Conservation (phyloP, 2,888 invertebrate genomes). For the Rotaria socialis region DNA sequence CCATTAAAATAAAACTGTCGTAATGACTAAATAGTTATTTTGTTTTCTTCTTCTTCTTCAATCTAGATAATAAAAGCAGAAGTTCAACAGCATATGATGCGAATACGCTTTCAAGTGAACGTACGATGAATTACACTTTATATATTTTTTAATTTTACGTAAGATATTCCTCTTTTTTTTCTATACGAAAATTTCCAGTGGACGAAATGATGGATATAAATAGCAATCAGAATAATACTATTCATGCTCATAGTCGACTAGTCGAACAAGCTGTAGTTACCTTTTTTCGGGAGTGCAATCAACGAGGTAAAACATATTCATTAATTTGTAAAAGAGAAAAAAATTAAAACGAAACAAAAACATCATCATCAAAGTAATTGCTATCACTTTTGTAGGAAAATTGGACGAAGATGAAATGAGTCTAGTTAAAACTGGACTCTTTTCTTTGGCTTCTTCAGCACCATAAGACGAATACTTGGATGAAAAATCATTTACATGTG, state of each 20-base stretch:
- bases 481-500: background rate
- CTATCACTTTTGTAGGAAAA: background rate
- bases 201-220: background rate
- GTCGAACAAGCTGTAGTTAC: background rate
- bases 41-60: background rate
- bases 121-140: too few species aligned
- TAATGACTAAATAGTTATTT: background rate
- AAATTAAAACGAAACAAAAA: background rate
- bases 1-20: too few species aligned
- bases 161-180: too few species aligned
- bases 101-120: too few species aligned
- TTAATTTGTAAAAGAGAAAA: background rate
- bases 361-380: background rate
- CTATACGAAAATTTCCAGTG: background rate
- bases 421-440: background rate
- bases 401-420: slow-evolving; percentile 3
- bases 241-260: background rate
- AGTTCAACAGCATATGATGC: background rate
- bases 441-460: background rate
- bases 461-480: background rate
- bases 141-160: too few species aligned
- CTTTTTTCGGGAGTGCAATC: background rate
- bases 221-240: background rate
- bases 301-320: background rate
- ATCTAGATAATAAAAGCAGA: background rate